Evolutionary conservation across 1,140 invertebrate genomes (phyloP).

Genomic region (Meteorus sp.): DNA sequence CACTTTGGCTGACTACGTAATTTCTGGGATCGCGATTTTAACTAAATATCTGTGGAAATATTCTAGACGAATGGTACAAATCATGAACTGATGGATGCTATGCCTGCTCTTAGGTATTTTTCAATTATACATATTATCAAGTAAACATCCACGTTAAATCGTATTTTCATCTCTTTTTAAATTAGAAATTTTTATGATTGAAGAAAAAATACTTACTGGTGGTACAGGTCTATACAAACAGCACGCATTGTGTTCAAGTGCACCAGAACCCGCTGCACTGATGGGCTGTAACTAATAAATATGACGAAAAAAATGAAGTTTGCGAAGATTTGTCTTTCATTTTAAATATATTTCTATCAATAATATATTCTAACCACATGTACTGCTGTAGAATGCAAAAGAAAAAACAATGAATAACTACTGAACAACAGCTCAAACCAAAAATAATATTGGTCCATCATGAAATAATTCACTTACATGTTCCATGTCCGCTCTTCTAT

Average conservation of each 20-base stretch:
- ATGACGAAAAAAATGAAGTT: slow-evolving; percentile 23
- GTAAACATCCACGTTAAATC: no score
- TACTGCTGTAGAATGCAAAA: slow-evolving; percentile 1
- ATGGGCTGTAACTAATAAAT: slow-evolving; percentile 79
- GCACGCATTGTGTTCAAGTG: slow-evolving; percentile 93
- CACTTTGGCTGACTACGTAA: no score
- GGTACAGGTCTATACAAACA: slow-evolving; percentile 77
- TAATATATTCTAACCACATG: no score
- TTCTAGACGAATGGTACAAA: no score
- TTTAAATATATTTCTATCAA: background rate
- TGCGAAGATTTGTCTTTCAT: background rate
- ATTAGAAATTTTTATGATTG: background rate
- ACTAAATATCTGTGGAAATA: no score
- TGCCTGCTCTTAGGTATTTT: no score
- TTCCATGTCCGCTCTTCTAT: slow-evolving; percentile 72
- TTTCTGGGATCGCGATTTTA: no score
- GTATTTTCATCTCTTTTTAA: slow-evolving; percentile 4
- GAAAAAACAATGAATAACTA: no score
- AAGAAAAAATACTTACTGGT: slow-evolving; percentile 56
- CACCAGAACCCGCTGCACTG: slow-evolving; percentile 91
- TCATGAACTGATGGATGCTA: no score
- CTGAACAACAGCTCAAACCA: slow-evolving; percentile 7
- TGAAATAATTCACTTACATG: slow-evolving; percentile 65
- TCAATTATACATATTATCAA: no score
- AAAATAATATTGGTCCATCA: slow-evolving; percentile 16